phyloP scores from a whole-genome alignment of 2,888 invertebrate species.

The Drosophila monieri region DNA sequence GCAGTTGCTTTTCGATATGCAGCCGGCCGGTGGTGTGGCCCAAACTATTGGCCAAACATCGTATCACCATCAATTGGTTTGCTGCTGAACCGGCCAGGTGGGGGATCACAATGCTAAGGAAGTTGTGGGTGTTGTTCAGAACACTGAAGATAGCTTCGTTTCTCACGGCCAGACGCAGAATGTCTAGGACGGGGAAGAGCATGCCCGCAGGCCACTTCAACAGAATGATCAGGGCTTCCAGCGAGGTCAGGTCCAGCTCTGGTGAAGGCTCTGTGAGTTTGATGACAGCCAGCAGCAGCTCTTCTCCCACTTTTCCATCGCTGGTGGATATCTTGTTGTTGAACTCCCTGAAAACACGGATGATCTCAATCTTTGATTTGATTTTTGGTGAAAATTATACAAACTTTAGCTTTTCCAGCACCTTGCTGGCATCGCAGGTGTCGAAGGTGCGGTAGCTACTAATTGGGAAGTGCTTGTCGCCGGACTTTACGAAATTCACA shows the following conservation, averaged over 20 bases:
- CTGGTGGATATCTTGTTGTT: slow-evolving; percentile 85
- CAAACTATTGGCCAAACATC: slow-evolving; percentile 93
- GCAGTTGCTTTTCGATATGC: slow-evolving; percentile 71
- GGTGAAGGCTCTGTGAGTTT: slow-evolving; percentile 86
- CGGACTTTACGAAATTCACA: slow-evolving; percentile 72
- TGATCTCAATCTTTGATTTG: not conserved
- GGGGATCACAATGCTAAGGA: slow-evolving; percentile 83
- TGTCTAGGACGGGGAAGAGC: slow-evolving; percentile 94
- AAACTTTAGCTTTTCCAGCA: slow-evolving; percentile 88
- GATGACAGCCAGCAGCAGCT: slow-evolving; percentile 84
- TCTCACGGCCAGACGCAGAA: slow-evolving; percentile 92
- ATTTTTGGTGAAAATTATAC: slow-evolving; percentile 2
- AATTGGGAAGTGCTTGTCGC: slow-evolving; percentile 83
- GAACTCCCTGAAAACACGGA: slow-evolving; percentile 86
- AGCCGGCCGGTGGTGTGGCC: slow-evolving; percentile 84
- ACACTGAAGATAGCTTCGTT: slow-evolving; percentile 87
- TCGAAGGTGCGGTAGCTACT: slow-evolving; percentile 89
- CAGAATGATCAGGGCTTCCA: slow-evolving; percentile 77
- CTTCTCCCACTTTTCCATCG: slow-evolving; percentile 76
- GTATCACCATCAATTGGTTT: slow-evolving; percentile 91
- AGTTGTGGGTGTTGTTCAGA: slow-evolving; percentile 84
- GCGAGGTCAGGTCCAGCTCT: slow-evolving; percentile 83
- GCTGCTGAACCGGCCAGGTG: slow-evolving; percentile 83
- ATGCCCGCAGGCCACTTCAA: slow-evolving; percentile 86
- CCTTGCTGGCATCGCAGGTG: slow-evolving; percentile 90